Percentiles rank a stretch among this genome's conserved stretches.
phyloP scores from a whole-genome alignment of 2,797 vertebrate species.

The Thamnophis elegans region DNA sequence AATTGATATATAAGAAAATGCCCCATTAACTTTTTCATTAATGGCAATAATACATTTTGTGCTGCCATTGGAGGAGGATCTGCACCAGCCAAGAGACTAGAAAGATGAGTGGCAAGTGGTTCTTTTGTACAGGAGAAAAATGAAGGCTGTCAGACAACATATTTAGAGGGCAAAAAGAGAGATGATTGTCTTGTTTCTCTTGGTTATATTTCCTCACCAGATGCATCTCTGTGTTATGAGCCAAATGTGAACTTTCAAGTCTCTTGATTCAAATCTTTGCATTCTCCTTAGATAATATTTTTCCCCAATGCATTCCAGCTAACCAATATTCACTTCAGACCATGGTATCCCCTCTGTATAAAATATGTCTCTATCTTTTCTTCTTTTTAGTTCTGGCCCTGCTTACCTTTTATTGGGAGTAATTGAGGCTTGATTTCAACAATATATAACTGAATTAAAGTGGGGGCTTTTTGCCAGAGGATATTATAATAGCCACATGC shows the following conservation, averaged over 20 bases:
- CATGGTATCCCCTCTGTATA: not conserved
- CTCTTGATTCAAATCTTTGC: not conserved
- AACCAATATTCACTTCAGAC: not conserved
- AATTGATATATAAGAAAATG: constrained; percentile 99
- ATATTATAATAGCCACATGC: not conserved
- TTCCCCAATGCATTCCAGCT: not conserved
- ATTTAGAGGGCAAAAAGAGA: constrained; percentile 21
- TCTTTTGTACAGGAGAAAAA: constrained; percentile 67
- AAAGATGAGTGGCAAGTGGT: constrained; percentile 69
- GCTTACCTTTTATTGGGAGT: not conserved
- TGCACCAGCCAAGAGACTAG: constrained; percentile 69
- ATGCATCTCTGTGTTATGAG: not conserved
- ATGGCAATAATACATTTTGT: constrained; percentile 98
- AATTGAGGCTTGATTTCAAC: not conserved
- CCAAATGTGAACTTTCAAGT: not conserved
- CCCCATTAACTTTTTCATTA: constrained; percentile 99
- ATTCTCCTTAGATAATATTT: not conserved
- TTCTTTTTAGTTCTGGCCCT: no score
- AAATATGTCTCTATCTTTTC: not conserved
- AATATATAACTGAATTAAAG: not conserved
- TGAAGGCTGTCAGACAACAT: constrained; percentile 60
- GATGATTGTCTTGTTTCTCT: constrained; percentile 35
- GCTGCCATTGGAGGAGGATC: constrained; percentile 82
- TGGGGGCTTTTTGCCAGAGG: not conserved
- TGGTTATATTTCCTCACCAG: not conserved